A percentile compares a stretch with the other conserved stretches of the same genome.
phyloP scores from a whole-genome alignment of 2,113 vertebrate species.

The Piliocolobus tephrosceles region DNA sequence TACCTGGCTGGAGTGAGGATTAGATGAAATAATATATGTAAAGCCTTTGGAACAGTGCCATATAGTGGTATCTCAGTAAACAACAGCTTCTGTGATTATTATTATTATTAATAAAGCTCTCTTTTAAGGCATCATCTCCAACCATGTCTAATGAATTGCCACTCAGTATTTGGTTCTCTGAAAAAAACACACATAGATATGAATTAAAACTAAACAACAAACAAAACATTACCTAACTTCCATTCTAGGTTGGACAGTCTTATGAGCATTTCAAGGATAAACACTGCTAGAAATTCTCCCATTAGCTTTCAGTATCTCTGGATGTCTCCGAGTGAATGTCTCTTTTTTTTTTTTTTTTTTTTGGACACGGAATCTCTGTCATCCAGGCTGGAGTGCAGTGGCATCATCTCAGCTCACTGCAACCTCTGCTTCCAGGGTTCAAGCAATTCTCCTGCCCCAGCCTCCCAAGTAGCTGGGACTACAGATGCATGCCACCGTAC shows the following conservation, averaged over 20 bases:
- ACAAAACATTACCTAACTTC: neutral
- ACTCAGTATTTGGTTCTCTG: neutral
- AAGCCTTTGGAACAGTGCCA: accelerated
- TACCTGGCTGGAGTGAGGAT: neutral
- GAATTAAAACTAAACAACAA: neutral
- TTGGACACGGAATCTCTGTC: too few species aligned
- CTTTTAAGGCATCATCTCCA: neutral
- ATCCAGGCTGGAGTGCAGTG: too few species aligned
- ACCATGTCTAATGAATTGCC: neutral
- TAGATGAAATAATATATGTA: accelerated
- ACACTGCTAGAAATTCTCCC: neutral
- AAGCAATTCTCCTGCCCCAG: too few species aligned
- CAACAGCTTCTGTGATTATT: neutral
- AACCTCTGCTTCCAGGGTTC: too few species aligned
- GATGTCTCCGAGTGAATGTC: neutral
- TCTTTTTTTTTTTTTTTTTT: neutral
- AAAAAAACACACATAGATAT: neutral
- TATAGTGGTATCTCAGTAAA: accelerated
- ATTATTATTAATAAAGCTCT: neutral
- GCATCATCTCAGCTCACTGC: too few species aligned
- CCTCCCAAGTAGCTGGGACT: too few species aligned
- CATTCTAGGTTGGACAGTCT: neutral
- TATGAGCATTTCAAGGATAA: neutral
- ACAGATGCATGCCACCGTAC: accelerated
- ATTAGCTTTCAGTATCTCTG: neutral